Percentiles rank a stretch among this genome's conserved stretches.
phyloP scores from a whole-genome alignment of 1,140 invertebrate species.

The Leptopilina clavipes region DNA sequence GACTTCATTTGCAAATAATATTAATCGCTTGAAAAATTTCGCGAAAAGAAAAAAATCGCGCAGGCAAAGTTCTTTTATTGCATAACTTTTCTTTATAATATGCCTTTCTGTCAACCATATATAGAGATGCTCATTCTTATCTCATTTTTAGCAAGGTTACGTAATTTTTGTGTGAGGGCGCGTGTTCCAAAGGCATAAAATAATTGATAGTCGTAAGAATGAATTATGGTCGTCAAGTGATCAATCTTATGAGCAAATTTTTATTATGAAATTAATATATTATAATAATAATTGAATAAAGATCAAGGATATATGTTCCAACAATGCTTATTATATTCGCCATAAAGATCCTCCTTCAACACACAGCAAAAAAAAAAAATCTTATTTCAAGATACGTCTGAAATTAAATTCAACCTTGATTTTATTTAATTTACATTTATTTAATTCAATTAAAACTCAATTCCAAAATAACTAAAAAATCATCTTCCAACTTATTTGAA shows the following conservation, averaged over 20 bases:
- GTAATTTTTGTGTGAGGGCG: background rate
- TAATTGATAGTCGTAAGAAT: background rate
- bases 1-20: background rate
- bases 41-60: background rate
- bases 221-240: background rate
- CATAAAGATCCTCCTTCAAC: background rate
- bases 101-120: slow-evolving; percentile 9
- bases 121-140: background rate
- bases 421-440: too few species aligned
- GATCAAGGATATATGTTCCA: background rate
- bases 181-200: background rate
- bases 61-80: background rate
- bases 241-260: background rate
- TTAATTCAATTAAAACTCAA: too few species aligned
- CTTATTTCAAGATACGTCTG: background rate
- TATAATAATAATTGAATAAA: background rate
- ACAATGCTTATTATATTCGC: background rate
- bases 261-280: background rate
- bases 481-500: too few species aligned
- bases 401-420: background rate
- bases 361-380: background rate
- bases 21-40: background rate
- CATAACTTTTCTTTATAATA: slow-evolving; percentile 1
- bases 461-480: too few species aligned
- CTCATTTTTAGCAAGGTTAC: background rate